Evolutionary conservation across 1,140 invertebrate species (phyloP), one percentile per base, ranked within the genome.

Genomic region (Hypsibius dujardini): DNA sequence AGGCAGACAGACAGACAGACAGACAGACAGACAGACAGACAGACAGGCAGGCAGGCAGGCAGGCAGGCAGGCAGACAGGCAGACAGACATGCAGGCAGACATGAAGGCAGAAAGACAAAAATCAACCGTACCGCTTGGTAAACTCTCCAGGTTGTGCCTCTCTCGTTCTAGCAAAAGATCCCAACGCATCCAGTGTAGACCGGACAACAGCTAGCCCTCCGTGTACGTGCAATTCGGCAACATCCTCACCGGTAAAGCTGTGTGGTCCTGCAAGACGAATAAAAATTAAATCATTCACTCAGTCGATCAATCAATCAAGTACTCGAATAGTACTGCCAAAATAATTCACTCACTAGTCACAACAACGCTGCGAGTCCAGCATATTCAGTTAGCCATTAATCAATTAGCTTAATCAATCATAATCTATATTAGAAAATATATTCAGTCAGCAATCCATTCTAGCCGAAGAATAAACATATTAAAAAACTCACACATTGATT

Each of bases 181-280:
- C 80, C 2, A 95, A 79, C 1, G 86, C 84, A 59, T 80, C 76
- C 40, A 90, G 80, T 69, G 95, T 77, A 46, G 86, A 82, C 46
- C 83, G 78, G 28, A 93, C 80, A 2, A 95, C 87, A 1, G 92
- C 90, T 50, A 82, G 75, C 1, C 90, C 88, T 42, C 92, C 84
- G 76, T 96, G 92, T 1, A 94, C 83, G 80, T 93, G 92, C 74
- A 95, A 86, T 77, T 96, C 92, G 75, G 87, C 88, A 70, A 84
- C 85, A 78, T 96, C 88, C 80, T 96, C 93, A 1, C 92, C 92
- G 7, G 92, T 94, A 76, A 92, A 95, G 76, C 90, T 94, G n/a
- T 84, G 81, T 1, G 90, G 91, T 42, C 83, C 87, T 89, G 71
- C 70, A 76, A 73, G 42, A 47, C 72, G 70, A 71, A 69, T 71